Percentiles rank a stretch among this genome's conserved stretches.
Conservation (phyloP, 2,888 invertebrate genomes). For the Cerastis leucographa region DNA sequence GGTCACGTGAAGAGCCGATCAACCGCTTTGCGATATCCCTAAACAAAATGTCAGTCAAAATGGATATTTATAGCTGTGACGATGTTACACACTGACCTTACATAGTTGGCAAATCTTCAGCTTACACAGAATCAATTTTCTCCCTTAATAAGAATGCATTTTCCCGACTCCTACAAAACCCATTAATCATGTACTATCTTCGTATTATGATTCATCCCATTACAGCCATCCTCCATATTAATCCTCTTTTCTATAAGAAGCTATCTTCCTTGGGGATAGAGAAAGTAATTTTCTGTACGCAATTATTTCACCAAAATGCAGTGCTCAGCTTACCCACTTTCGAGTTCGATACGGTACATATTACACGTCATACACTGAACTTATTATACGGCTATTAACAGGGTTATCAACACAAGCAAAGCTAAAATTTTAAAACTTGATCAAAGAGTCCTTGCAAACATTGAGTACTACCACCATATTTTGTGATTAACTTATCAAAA, state of each 20-base stretch:
- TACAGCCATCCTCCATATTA: slow-evolving; percentile 22
- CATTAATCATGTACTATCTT: slow-evolving; percentile 49
- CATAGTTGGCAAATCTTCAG: not conserved
- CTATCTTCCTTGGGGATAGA: not conserved
- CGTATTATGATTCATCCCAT: slow-evolving; percentile 37
- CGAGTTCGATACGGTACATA: not conserved
- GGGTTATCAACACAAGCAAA: not conserved
- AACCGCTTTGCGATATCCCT: too few relatives aligned
- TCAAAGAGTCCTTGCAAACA: not conserved
- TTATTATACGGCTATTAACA: not conserved
- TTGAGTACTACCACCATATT: not conserved
- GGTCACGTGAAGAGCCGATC: too few relatives aligned
- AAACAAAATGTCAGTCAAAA: not conserved
- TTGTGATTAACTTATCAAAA: not conserved
- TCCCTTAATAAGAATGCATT: slow-evolving; percentile 1
- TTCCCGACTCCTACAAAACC: slow-evolving; percentile 1
- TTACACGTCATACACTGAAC: not conserved
- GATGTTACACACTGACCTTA: not conserved
- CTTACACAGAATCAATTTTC: slow-evolving; percentile 14
- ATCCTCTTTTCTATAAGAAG: slow-evolving; percentile 10
- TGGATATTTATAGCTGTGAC: not conserved
- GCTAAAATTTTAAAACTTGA: not conserved
- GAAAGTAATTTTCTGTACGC: slow-evolving; percentile 23
- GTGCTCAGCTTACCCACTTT: not conserved
- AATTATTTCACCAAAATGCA: slow-evolving; percentile 8